Percentiles rank a stretch among this genome's conserved stretches.
These are phyloP conservation scores for Steinernema carpocapsae DNA, from an alignment of 2,888 invertebrate species.

Conservation along the genomic window DNA sequence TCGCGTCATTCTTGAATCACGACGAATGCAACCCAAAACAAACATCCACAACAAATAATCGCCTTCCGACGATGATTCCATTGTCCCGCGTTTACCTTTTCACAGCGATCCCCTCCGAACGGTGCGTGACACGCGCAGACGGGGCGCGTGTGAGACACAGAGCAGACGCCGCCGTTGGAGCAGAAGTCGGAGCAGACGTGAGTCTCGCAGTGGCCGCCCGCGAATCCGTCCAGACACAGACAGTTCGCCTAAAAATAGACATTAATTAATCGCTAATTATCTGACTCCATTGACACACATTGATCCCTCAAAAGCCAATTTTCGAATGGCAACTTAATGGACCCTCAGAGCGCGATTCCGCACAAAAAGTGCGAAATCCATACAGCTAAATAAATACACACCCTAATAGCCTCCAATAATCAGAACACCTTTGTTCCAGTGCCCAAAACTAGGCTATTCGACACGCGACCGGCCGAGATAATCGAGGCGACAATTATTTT, in stretches of 20 bases:
- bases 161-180: conserved; percentile 53
- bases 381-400: no score
- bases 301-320: neutral
- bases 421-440: neutral
- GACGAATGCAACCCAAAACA: conserved; percentile 23
- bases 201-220: conserved; percentile 57
- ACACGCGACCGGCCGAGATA: conserved; percentile 22
- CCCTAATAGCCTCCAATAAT: neutral
- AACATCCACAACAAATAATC: conserved; percentile 10
- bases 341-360: neutral
- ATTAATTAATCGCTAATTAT: neutral
- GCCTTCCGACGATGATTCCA: conserved; percentile 15
- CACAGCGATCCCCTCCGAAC: conserved; percentile 55
- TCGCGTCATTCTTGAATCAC: conserved; percentile 18
- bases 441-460: conserved; percentile 18
- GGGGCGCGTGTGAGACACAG: conserved; percentile 46
- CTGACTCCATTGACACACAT: neutral
- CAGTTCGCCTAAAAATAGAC: conserved; percentile 54
- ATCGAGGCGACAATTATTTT: conserved; percentile 32
- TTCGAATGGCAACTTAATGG: neutral
- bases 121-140: conserved; percentile 57
- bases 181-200: conserved; percentile 59
- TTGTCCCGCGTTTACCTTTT: conserved; percentile 48
- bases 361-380: neutral
- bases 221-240: conserved; percentile 57